phyloP scores from a whole-genome alignment of 1,140 invertebrate genomes.

The Anadara kagoshimensis region DNA sequence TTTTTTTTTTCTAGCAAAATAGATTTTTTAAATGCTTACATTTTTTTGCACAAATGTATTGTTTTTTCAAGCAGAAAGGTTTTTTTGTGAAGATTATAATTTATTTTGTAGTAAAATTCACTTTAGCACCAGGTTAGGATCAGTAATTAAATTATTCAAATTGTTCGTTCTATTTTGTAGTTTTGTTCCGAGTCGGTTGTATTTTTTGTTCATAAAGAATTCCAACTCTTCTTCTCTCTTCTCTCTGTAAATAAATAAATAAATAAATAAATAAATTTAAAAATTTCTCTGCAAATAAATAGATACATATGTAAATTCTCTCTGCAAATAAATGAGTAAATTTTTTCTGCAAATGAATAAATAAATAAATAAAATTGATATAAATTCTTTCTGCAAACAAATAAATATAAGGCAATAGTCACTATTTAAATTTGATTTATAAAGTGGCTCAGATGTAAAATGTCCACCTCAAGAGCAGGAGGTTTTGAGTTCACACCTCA shows the following conservation, averaged over 20 bases:
- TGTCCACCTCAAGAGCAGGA: too few species aligned
- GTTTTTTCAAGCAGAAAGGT: not conserved
- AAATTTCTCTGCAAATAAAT: not conserved
- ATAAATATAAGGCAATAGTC: too few species aligned
- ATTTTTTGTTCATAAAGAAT: slow-evolving; percentile 70
- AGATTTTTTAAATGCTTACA: not conserved
- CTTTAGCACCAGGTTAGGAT: slow-evolving; percentile 55
- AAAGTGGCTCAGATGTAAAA: too few species aligned
- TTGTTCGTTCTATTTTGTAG: slow-evolving; percentile 50
- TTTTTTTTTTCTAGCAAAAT: too few species aligned
- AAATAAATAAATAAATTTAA: not conserved
- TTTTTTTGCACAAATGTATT: not conserved
- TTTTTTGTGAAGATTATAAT: not conserved
- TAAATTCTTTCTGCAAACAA: too few species aligned
- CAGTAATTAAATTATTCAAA: slow-evolving; percentile 55
- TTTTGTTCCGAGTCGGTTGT: slow-evolving; percentile 66
- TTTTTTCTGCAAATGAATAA: not conserved
- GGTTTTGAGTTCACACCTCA: too few species aligned
- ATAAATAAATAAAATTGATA: too few species aligned
- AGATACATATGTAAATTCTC: not conserved
- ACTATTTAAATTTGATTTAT: too few species aligned
- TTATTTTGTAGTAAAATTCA: slow-evolving; percentile 25
- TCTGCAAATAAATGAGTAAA: not conserved
- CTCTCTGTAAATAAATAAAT: slow-evolving; percentile 58
- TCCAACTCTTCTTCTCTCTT: slow-evolving; percentile 71